phyloP scores from a whole-genome alignment of 2,113 vertebrate genomes.

The Albula goreensis region DNA sequence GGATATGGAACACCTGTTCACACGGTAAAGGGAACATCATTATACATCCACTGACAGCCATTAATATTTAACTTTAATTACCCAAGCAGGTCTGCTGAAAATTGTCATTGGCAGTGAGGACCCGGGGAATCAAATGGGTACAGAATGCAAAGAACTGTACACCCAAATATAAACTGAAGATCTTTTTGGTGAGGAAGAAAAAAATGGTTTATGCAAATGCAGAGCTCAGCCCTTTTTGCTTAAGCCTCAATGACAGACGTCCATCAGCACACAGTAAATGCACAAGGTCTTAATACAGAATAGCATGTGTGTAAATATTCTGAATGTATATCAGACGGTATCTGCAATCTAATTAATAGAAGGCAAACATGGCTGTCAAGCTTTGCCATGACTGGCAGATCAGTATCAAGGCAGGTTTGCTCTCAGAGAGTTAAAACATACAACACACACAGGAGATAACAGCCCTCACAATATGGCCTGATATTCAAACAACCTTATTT shows the following conservation, averaged over 20 bases:
- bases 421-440: neutral
- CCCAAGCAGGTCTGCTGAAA: neutral
- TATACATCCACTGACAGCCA: too few species aligned
- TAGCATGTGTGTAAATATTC: neutral
- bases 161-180: neutral
- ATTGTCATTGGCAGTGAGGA: neutral
- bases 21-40: too few species aligned
- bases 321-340: neutral
- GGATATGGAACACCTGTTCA: too few species aligned
- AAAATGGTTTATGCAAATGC: neutral
- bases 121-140: neutral
- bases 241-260: neutral
- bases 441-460: neutral
- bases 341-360: too few species aligned
- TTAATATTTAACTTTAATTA: too few species aligned
- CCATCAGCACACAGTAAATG: neutral
- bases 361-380: neutral
- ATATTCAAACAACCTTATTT: neutral
- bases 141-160: neutral
- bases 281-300: neutral
- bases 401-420: neutral
- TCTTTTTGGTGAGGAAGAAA: neutral
- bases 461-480: neutral
- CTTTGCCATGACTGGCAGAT: neutral
- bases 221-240: neutral